Base-by-base conservation (phyloP, 1,140 invertebrate genomes). In the Artemia franciscana region DNA sequence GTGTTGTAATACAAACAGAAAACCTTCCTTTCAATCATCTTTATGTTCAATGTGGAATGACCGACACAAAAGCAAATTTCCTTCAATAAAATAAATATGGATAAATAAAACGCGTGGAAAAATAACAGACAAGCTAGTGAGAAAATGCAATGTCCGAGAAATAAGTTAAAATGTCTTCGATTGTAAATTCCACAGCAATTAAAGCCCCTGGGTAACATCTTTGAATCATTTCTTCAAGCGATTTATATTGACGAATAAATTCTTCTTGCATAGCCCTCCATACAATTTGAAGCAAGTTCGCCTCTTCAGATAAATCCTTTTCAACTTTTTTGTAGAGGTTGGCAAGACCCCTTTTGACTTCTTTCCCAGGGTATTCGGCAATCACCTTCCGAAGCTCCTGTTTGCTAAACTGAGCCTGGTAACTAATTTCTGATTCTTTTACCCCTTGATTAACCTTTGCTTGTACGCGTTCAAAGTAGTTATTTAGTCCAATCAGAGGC, bases 221-320 rank as follows among this genome's bases (percentile, higher is more conserved):
- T 68, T 89, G 85, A 69, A 98, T 93, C 63, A 95, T 77, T 67
- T 89, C 85, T 76, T 95, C 88, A 66, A 97, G 84, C 67, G 85
- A 83, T 72, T 92, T 94, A 71, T 97, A 92, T 73, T 98, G 94
- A 66, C 86, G 84, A 66, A 98, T 90, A 74, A 98, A 98, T 77
- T 98, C 92, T 73, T 95, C 88, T 78, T 97, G 92, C 94, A 99
- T 98, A 68, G 92, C 91, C 71, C 91, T 80, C 95, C 96, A 99
- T 60, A 98, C 94, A 51, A 96, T 90, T 78, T 95, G 91, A 63
- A 96, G 75, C 26, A 96, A 77, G 73, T 91, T 93, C 70, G 91
- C 89, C 72, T 96, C 91, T 74, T 95, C 91, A 68, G 84, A 90
- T 5, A 97, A 75, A 75, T 97, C 91, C 76, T 98, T 97, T 70